Conservation (phyloP, 2,113 vertebrate species). For the Astatoreochromis straeleni region DNA sequence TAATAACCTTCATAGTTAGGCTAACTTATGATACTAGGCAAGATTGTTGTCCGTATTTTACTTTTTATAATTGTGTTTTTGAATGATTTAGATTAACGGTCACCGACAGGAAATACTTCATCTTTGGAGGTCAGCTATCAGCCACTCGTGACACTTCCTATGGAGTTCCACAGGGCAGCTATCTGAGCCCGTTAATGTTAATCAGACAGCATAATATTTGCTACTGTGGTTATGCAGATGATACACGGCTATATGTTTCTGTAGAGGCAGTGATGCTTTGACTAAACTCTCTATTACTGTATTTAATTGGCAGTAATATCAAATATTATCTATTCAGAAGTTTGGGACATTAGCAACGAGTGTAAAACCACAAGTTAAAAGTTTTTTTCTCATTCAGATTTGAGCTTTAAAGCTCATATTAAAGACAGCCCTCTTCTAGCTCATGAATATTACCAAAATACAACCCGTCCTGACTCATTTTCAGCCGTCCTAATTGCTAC, state of each 20-base stretch:
- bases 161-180: background rate
- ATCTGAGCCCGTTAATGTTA: background rate
- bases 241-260: background rate
- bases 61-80: background rate
- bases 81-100: background rate
- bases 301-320: background rate
- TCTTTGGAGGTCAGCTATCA: background rate
- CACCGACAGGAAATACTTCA: background rate
- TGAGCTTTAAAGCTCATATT: background rate
- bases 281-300: background rate
- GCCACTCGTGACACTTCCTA: background rate
- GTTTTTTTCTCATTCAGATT: background rate
- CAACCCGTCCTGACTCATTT: background rate
- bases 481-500: background rate
- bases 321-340: background rate
- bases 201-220: background rate
- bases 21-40: background rate
- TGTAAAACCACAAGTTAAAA: background rate
- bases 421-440: background rate
- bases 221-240: background rate
- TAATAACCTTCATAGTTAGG: background rate
- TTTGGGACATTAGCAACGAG: background rate
- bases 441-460: background rate
- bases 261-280: background rate
- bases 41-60: background rate